Evolutionary conservation across 2,888 invertebrate genomes (phyloP), one percentile per base, ranked within the genome.

Genomic region (Octonoba sinensis): DNA sequence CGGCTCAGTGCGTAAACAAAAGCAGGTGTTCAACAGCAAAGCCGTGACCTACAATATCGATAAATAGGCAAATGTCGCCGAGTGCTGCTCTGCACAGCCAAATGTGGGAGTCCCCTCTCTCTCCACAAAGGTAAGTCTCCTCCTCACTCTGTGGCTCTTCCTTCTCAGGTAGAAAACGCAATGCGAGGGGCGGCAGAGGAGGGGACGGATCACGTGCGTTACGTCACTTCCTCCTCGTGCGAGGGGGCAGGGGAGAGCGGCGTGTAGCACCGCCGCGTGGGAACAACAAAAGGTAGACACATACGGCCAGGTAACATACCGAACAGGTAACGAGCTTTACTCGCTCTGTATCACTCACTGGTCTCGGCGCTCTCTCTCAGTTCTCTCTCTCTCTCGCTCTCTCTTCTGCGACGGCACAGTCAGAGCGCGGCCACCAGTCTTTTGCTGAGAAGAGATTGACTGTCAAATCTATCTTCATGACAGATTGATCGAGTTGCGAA

Each of bases 221-320:
- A 81, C 79, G 79, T 81, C 79, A 81, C 72, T 73, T 79, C 78
- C 78, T 54, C 22, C 66, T 60, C 69, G 62, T 62, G 76, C 20
- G 66, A 24, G 71, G 62, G 67, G 24, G 66, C 47, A 51, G 75
- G 64, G 70, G 36, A 22, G 65, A 36, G 57, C 46, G 27, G 54
- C 69, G 44, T 59, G 54, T 56, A 62, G 77, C 64, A 56, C 27
- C 54, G 77, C 69, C 78, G 78, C 78, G 78, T 72, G 78, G 74
- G 74, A 70, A 82, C 75, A 82, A 82, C 81, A 82, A 82, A 82
- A 82, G 81, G 81, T 82, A 71, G 70, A 56, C 66, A 73, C 65
- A 70, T 44, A 62, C 79, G 72, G 66, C 79, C 79, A 79, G 79
- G 79, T 79, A 79, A 79, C 66, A 60, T 51, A 57, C 65, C 72